Conservation (phyloP, 1,140 invertebrate species). For the Conus betulinus region DNA sequence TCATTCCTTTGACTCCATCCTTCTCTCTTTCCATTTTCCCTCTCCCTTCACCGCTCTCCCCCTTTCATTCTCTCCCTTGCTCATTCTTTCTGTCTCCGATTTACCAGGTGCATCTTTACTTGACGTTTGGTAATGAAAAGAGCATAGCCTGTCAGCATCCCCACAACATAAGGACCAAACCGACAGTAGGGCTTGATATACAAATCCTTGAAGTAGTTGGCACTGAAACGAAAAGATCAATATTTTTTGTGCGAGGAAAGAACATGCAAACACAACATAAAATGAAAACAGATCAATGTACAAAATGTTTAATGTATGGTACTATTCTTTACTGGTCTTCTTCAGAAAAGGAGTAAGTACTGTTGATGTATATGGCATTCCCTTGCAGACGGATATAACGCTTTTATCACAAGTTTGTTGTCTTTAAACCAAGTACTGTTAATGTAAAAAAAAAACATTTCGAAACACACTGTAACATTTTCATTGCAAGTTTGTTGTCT, state of each 20-base stretch:
- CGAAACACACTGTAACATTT: too few species aligned
- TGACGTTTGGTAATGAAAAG: constrained; percentile 51
- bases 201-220: constrained; percentile 34
- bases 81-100: not conserved
- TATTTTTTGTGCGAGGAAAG: not conserved
- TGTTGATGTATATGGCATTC: too few species aligned
- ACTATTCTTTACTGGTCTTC: too few species aligned
- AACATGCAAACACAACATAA: too few species aligned
- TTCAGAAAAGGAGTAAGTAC: too few species aligned
- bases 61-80: not conserved
- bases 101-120: constrained; percentile 13
- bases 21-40: not conserved
- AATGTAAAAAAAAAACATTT: too few species aligned
- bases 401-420: too few species aligned
- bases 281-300: not conserved
- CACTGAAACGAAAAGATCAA: not conserved
- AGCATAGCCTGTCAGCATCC: constrained; percentile 76
- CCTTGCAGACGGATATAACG: too few species aligned
- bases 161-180: constrained; percentile 78
- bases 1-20: not conserved
- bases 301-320: not conserved
- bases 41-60: not conserved
- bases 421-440: too few species aligned
- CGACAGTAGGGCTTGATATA: constrained; percentile 76
- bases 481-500: too few species aligned